Evolutionary conservation across 1,140 invertebrate genomes (phyloP).

Genomic region (Drosophila paulistorum): DNA sequence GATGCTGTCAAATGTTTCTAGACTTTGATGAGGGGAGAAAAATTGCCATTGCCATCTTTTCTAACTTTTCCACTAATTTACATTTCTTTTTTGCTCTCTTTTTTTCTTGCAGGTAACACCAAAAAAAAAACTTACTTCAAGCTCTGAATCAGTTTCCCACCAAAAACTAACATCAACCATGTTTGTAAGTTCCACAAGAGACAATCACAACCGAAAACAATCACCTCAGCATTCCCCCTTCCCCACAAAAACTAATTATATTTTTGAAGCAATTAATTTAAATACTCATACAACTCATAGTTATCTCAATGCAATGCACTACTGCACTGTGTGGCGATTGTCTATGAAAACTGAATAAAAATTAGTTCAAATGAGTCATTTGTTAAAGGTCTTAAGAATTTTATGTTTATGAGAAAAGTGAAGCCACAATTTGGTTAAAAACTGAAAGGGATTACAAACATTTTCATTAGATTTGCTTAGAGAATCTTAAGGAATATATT

Average conservation of each 20-base stretch:
- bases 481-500: no score
- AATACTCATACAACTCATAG: not conserved
- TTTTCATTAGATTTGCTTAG: no score
- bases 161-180: not conserved
- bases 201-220: constrained; percentile 12
- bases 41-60: not conserved
- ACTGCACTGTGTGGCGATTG: not conserved
- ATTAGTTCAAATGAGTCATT: no score
- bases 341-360: constrained; percentile 14
- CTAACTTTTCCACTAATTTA: constrained; percentile 17
- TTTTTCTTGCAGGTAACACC: constrained; percentile 62
- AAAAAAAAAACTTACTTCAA: not conserved
- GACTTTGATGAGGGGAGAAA: not conserved
- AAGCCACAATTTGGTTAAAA: no score
- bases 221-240: not conserved
- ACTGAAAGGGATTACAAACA: no score
- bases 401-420: no score
- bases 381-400: no score
- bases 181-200: constrained; percentile 39
- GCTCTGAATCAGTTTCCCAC: constrained; percentile 25
- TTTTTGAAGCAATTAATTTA: constrained; percentile 53
- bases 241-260: constrained; percentile 41
- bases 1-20: constrained; percentile 56
- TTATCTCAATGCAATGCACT: not conserved
- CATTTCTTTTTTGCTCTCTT: not conserved